These are phyloP conservation scores for Zoanthus sociatus DNA, from an alignment of 92 coral and sea anemone genomes.

Conservation along the genomic window DNA sequence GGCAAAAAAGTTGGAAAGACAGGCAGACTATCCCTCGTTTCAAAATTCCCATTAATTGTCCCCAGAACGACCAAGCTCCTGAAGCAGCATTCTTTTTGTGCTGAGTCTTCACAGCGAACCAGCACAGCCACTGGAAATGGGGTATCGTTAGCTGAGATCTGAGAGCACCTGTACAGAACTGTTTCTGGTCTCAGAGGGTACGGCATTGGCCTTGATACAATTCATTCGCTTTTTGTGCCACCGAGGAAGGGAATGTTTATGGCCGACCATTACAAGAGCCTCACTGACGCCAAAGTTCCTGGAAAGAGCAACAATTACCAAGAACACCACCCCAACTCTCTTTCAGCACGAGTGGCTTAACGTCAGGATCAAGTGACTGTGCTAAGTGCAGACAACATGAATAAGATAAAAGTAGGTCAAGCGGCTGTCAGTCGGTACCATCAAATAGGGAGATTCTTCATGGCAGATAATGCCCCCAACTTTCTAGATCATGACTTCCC, in stretches of 20 bases:
- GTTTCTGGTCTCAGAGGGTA: not conserved
- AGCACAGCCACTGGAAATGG: conserved; percentile 37
- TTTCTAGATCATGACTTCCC: conserved; percentile 1
- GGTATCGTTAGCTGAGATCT: conserved; percentile 32
- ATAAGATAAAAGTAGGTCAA: not conserved
- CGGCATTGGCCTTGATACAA: not conserved
- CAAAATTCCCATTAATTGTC: conserved; percentile 24
- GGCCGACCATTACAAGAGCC: not conserved
- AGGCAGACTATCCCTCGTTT: conserved; percentile 45
- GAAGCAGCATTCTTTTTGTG: conserved; percentile 38
- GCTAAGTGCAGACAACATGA: not conserved
- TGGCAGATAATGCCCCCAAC: conserved; percentile 1
- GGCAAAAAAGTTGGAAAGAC: conserved; percentile 1
- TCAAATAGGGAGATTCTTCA: not conserved
- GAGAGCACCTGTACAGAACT: conserved; percentile 36
- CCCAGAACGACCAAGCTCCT: conserved; percentile 34
- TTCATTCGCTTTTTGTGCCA: not conserved
- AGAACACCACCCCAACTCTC: conserved; percentile 1
- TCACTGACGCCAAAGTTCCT: not conserved
- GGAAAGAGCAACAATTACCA: conserved; percentile 2
- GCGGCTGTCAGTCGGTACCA: not conserved
- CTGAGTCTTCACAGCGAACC: conserved; percentile 28
- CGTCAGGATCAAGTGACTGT: not conserved
- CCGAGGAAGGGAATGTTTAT: not conserved
- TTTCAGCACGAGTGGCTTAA: not conserved